phyloP scores from a whole-genome alignment of 1,140 invertebrate species.

The Bombus superbus region DNA sequence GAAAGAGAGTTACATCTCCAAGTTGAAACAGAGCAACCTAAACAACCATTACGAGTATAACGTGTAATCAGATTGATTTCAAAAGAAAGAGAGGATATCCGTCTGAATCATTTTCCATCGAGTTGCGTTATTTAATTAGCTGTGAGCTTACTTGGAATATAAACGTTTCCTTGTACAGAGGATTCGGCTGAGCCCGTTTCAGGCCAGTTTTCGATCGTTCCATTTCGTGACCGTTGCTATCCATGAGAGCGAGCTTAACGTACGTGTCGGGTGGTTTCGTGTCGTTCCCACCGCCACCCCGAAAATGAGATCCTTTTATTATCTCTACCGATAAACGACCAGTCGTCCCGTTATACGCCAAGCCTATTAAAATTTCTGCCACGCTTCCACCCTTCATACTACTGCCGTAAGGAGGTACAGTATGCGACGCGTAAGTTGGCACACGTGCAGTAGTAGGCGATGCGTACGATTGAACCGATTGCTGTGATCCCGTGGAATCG shows the following conservation, averaged over 20 bases:
- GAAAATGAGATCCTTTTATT: constrained; percentile 96
- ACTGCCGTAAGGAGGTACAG: constrained; percentile 83
- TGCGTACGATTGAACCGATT: constrained; percentile 87
- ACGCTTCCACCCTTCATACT: constrained; percentile 91
- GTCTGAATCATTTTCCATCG: not conserved
- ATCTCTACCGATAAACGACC: constrained; percentile 96
- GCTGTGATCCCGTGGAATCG: constrained; percentile 95
- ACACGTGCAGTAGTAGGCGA: constrained; percentile 71
- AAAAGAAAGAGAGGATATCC: not conserved
- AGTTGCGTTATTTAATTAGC: not conserved
- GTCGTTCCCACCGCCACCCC: constrained; percentile 84
- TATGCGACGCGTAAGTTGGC: constrained; percentile 73
- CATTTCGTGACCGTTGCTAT: constrained; percentile 96
- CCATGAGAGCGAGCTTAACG: constrained; percentile 95
- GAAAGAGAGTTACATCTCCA: constrained; percentile 96
- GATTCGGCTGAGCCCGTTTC: constrained; percentile 95
- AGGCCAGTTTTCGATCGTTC: constrained; percentile 95
- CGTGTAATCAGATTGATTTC: not conserved
- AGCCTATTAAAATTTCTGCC: constrained; percentile 93
- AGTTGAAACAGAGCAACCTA: constrained; percentile 97
- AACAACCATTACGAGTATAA: not conserved
- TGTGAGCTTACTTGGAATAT: constrained; percentile 91
- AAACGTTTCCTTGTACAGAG: constrained; percentile 97
- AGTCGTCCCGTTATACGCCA: constrained; percentile 96
- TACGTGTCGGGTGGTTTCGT: constrained; percentile 94